phyloP scores from a whole-genome alignment of 2,888 invertebrate genomes.

The Eledone cirrhosa region DNA sequence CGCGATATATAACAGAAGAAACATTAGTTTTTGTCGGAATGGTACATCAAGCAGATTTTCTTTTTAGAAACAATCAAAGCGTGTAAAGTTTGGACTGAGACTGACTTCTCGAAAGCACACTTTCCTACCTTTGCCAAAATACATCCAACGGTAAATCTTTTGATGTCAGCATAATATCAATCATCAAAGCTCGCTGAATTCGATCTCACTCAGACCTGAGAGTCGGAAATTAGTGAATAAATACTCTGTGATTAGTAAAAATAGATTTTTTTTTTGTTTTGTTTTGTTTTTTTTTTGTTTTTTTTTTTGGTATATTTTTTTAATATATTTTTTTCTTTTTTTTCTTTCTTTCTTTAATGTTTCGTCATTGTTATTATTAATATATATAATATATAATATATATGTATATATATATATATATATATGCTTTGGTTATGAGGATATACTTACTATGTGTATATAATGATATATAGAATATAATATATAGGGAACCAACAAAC shows the following conservation, averaged over 20 bases:
- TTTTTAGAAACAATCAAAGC: constrained; percentile 18
- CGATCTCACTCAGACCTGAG: constrained; percentile 28
- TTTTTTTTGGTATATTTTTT: neutral
- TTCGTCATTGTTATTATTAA: neutral
- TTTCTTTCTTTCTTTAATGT: no score
- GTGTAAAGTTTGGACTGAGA: constrained; percentile 16
- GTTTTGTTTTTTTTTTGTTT: neutral
- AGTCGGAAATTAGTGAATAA: constrained; percentile 26
- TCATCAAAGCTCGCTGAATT: constrained; percentile 27
- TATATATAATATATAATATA: neutral
- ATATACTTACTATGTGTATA: no score
- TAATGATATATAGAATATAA: no score
- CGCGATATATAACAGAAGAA: constrained; percentile 16
- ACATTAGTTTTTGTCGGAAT: constrained; percentile 11
- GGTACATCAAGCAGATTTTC: constrained; percentile 23
- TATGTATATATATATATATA: no score
- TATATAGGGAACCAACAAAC: no score
- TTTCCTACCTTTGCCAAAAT: constrained; percentile 22
- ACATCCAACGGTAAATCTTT: constrained; percentile 20
- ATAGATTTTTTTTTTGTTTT: neutral
- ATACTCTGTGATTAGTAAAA: neutral
- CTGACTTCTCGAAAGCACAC: constrained; percentile 25
- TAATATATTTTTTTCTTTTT: no score
- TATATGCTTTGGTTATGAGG: no score
- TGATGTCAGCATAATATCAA: constrained; percentile 11